A percentile compares a stretch with the other conserved stretches of the same genome.
These are phyloP conservation scores for Argopecten irradians DNA, from an alignment of 1,140 invertebrate genomes.

Conservation along the genomic window DNA sequence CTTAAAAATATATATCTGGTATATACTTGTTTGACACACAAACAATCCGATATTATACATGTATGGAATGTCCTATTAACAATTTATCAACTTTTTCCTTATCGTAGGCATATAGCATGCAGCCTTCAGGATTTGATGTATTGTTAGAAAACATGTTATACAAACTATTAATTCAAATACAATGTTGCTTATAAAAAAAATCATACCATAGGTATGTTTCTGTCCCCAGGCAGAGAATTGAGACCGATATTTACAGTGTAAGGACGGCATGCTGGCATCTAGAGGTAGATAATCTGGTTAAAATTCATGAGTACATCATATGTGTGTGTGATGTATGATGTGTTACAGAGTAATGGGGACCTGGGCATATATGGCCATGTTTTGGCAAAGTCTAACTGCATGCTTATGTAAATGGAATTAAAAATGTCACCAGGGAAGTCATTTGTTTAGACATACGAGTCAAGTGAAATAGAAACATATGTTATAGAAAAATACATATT, in stretches of 20 bases:
- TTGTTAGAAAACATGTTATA: background rate
- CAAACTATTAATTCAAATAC: background rate
- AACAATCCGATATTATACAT: too few species aligned
- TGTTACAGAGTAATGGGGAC: background rate
- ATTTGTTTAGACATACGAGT: too few species aligned
- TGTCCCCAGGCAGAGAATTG: background rate
- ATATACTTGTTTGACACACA: too few species aligned
- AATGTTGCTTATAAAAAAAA: background rate
- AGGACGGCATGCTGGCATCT: background rate
- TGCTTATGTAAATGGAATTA: background rate
- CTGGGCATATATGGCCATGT: background rate
- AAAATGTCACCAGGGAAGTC: too few species aligned
- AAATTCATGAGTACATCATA: background rate
- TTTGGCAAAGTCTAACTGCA: background rate
- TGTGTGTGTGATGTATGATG: conserved; percentile 1
- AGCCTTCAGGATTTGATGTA: too few species aligned
- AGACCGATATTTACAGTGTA: background rate
- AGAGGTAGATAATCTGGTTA: background rate
- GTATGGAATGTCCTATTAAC: too few species aligned
- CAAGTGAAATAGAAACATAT: too few species aligned
- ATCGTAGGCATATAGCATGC: too few species aligned
- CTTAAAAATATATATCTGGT: too few species aligned
- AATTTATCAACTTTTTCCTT: too few species aligned
- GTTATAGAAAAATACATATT: too few species aligned
- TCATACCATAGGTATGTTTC: background rate